Evolutionary conservation across 2,888 invertebrate species (phyloP), one percentile per base, ranked within the genome.

Genomic region (Acanthopleura granulata): DNA sequence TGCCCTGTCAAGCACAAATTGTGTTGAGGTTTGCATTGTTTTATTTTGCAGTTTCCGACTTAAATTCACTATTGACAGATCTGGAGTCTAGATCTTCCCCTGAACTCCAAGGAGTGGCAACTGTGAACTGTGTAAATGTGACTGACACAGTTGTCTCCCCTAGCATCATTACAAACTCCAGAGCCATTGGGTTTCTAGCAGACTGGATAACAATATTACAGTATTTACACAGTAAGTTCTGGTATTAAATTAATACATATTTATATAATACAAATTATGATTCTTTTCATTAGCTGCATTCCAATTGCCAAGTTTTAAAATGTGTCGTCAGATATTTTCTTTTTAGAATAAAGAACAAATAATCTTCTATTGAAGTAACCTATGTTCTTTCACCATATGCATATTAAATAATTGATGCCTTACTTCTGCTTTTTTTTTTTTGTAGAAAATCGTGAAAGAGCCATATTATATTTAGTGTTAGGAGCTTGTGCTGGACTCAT

Each of bases 121-220:
- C 73, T 4, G 62, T 73, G 30, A 61, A 30, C 73, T 73, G 73
- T 62, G 30, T 62, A 40, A 73, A 73, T 61, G 49, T 61, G 14
- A 73, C 66, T 27, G 66, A 30, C 40, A 71, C 71, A 16, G 71
- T 40, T 25, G 14, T 49, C 16, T 18, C 49, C 18, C 40, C 71
- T 18, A 49, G 49, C 49, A 29, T 71, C 18, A 9, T 40, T 40
- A 49, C 50, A 40, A 49, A 29, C n/a, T 15, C n/a, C 15, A 50
- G 72, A 22, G 72, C 83, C 12, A 83, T 89, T 15, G 90, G 90
- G 6, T 81, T 90, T 71, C 83, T 89, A 9, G 85, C 88, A 50
- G 89, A 90, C 78, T 85, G 90, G 84, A 79, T 90, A 71, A 85
- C 85, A 76, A 83, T 88, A 51, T 81, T 84, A 72, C 81, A 86